Base-by-base conservation (phyloP, 2,888 invertebrate species). In the Stegana nigrithorax region DNA sequence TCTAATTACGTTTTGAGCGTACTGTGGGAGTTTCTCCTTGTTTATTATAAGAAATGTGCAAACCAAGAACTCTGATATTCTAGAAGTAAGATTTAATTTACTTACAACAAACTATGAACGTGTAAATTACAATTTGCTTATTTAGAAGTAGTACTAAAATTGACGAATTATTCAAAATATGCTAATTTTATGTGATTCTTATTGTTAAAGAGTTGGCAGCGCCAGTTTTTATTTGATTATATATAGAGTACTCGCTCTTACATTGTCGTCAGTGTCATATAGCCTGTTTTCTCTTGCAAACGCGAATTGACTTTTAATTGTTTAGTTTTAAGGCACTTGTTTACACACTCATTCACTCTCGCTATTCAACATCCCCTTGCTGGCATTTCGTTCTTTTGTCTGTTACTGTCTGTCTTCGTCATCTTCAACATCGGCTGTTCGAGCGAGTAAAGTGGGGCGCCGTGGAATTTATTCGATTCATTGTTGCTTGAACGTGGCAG, bases 401-500 rank as follows among this genome's bases (percentile, higher is more conserved):
- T 63, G 44, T 65, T 69, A 62, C 26, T 69, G 65, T 67, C 68
- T 71, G 69, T 69, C 67, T 71, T 68, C 73, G 71, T 71, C n/a
- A 70, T 67, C 66, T 70, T 65, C 72, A 70, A 69, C 67, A 68
- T 66, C 72, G 73, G 63, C 65, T 10, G 4, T 2, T 32, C n/a
- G 32, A 71, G 64, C 67, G 72, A 72, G 67, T 72, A 68, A 70
- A 72, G 67, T 72, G 75, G 72, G 72, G 73, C 65, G 70, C 59
- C 61, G 51, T 81, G 72, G 72, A 76, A 80, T 79, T 73, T 71
- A 68, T 80, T 80, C 84, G 73, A 81, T 82, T 83, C 83, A 84
- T 84, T 84, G 84, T 84, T 84, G 84, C 84, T 84, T 84, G 84
- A 82, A 84, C 84, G 83, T 84, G 84, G 84, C 84, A 84, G 84